Conservation (phyloP, 2,797 vertebrate species). For the Lateolabrax maculatus region DNA sequence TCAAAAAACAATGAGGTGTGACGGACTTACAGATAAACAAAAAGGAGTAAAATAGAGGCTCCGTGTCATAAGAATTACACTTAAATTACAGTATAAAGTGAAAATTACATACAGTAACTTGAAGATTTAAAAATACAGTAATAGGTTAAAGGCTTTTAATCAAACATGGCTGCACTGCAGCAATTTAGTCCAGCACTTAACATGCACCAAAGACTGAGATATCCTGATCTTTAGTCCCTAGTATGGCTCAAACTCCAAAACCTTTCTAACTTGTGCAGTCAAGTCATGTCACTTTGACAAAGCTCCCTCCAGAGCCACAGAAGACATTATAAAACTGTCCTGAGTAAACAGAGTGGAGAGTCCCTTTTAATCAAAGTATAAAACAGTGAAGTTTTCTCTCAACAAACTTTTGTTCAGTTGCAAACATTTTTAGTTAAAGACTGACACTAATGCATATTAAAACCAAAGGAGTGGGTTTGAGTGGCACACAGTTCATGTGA, state of each 20-base stretch:
- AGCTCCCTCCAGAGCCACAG: neutral
- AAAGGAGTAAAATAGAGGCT: neutral
- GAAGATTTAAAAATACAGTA: neutral
- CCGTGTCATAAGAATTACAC: neutral
- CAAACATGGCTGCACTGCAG: neutral
- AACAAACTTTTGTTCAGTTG: conserved; percentile 9
- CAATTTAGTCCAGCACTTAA: neutral
- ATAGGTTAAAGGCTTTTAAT: neutral
- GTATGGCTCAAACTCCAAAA: neutral
- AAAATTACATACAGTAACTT: neutral
- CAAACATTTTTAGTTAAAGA: conserved; percentile 27
- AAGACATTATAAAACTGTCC: conserved; percentile 1
- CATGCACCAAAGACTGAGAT: neutral
- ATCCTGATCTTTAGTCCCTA: neutral
- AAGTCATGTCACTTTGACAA: neutral
- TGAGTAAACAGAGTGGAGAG: neutral
- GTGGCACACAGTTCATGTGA: conserved; percentile 13
- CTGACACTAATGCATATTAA: conserved; percentile 13
- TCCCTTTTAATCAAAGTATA: neutral
- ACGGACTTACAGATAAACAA: conserved; percentile 13
- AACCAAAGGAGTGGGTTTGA: conserved; percentile 33
- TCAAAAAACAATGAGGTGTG: conserved; percentile 18
- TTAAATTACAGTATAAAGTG: neutral
- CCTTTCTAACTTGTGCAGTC: neutral
- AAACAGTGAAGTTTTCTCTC: neutral